A percentile compares a stretch with the other conserved stretches of the same genome.
phyloP scores from a whole-genome alignment of 1,140 invertebrate species.

The Heliconius hermathena region DNA sequence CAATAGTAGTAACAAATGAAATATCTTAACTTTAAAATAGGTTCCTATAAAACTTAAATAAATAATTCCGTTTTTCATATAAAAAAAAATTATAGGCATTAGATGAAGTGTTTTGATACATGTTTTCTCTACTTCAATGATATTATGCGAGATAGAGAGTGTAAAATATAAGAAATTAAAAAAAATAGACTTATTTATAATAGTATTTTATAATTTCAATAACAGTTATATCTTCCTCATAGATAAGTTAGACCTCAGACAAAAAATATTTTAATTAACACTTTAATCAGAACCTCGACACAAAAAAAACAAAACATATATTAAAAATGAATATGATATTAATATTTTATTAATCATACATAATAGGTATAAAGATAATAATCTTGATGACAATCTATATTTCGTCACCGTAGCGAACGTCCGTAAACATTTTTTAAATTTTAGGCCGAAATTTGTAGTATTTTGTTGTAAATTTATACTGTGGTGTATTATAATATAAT shows the following conservation, averaged over 20 bases:
- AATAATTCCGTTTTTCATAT: too few species aligned
- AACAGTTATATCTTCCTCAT: background rate
- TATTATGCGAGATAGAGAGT: too few species aligned
- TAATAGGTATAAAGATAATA: background rate
- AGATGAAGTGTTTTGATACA: too few species aligned
- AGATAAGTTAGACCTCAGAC: background rate
- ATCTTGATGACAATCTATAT: constrained; percentile 8
- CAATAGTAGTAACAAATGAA: background rate
- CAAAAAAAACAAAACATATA: background rate
- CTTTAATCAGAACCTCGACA: background rate
- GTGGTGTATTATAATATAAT: background rate
- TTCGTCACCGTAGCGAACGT: background rate
- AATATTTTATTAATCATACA: background rate
- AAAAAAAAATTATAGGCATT: too few species aligned
- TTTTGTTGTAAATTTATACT: background rate
- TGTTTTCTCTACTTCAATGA: too few species aligned
- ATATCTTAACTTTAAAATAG: too few species aligned
- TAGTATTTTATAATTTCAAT: background rate
- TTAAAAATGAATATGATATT: background rate
- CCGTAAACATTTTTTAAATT: background rate
- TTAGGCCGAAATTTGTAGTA: background rate
- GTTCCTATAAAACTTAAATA: too few species aligned
- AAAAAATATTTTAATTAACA: background rate
- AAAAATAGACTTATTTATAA: too few species aligned
- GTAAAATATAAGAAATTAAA: too few species aligned